phyloP scores from a whole-genome alignment of 2,797 vertebrate genomes.

The Periophthalmus magnuspinnatus region DNA sequence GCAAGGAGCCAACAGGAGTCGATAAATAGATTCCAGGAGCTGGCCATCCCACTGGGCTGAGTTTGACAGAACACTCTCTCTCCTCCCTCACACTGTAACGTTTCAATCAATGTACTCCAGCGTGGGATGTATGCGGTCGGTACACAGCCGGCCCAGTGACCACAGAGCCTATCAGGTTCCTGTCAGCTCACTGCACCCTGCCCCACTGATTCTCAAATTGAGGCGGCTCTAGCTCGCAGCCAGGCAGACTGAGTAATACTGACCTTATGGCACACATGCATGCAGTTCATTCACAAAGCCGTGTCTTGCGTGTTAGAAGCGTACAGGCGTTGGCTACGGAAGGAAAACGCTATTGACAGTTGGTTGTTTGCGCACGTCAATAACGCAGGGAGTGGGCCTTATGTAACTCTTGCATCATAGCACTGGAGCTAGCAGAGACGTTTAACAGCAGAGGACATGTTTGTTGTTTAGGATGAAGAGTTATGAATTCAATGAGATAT shows the following conservation, averaged over 20 bases:
- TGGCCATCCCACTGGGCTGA: constrained; percentile 17
- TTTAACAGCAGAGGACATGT: background rate
- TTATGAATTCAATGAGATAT: no score
- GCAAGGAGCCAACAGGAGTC: constrained; percentile 42
- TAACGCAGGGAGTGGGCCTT: background rate
- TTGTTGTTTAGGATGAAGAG: background rate
- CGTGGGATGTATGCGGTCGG: constrained; percentile 30
- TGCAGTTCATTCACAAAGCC: background rate
- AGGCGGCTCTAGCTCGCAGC: constrained; percentile 2
- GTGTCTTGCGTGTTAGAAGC: background rate
- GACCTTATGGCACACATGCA: background rate
- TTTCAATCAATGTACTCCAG: constrained; percentile 56
- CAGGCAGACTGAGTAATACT: background rate
- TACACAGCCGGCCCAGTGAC: constrained; percentile 17
- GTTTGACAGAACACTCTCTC: constrained; percentile 27
- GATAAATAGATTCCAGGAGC: constrained; percentile 56
- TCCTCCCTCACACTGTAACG: constrained; percentile 39
- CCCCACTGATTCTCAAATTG: background rate
- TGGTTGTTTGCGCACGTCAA: background rate
- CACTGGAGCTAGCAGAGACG: background rate
- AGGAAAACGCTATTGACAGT: background rate
- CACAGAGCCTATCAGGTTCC: constrained; percentile 19
- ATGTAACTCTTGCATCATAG: background rate
- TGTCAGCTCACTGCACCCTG: background rate
- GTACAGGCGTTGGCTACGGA: background rate